phyloP scores from a whole-genome alignment of 2,113 vertebrate genomes.

The Athene cunicularia region DNA sequence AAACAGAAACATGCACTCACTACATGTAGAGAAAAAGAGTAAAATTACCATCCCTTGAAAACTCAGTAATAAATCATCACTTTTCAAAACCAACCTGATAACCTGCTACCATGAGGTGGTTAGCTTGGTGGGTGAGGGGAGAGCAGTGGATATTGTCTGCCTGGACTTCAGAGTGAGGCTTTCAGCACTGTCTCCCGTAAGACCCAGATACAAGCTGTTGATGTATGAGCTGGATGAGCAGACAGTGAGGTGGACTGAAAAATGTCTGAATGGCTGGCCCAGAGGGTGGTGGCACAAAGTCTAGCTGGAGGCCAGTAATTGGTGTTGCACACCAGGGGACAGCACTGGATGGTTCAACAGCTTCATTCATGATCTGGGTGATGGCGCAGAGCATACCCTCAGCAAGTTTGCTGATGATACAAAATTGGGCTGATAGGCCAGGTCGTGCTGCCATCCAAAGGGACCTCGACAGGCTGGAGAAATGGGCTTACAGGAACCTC shows the following conservation, averaged over 20 bases:
- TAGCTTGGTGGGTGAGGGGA: neutral
- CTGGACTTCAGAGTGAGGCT: neutral
- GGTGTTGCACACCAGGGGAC: neutral
- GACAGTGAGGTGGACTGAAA: neutral
- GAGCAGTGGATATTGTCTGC: neutral
- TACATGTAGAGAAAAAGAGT: slow-evolving; percentile 1
- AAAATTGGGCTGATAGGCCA: neutral
- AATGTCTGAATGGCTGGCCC: neutral
- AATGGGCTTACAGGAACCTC: neutral
- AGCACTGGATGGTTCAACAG: neutral
- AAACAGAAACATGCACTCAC: slow-evolving; percentile 63
- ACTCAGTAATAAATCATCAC: neutral
- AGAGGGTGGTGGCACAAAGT: neutral
- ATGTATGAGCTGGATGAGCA: neutral
- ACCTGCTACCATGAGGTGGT: neutral
- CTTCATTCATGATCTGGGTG: neutral
- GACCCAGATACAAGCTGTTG: neutral
- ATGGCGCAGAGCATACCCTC: neutral
- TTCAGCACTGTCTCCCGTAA: neutral
- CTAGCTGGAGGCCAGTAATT: neutral
- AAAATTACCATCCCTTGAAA: slow-evolving; percentile 10
- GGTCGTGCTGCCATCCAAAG: neutral
- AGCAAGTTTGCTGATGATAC: neutral
- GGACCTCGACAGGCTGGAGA: neutral
- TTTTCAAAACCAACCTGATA: neutral